Conservation (phyloP, 2,797 vertebrate species). For the Vireo griseus region DNA sequence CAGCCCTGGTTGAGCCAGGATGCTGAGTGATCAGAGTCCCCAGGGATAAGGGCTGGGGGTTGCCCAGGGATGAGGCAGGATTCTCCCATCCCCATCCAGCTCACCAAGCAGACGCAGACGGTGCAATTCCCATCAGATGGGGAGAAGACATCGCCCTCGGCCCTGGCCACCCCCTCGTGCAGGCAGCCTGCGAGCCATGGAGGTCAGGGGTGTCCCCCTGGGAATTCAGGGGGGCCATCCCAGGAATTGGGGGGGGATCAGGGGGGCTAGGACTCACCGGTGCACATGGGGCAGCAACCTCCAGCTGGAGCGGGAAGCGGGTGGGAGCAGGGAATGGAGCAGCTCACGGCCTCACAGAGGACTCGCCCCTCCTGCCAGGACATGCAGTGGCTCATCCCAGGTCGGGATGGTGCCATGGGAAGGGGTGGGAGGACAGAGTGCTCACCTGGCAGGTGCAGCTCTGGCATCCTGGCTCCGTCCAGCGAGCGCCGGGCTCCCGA, state of each 20-base stretch:
- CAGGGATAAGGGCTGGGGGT: background rate
- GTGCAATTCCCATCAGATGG: constrained; percentile 72
- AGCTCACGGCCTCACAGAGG: constrained; percentile 59
- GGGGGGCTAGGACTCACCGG: background rate
- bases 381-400: background rate
- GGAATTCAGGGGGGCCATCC: background rate
- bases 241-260: rapidly evolving
- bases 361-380: constrained; percentile 65
- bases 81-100: background rate
- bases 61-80: background rate
- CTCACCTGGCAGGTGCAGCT: constrained; percentile 32
- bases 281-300: constrained; percentile 70
- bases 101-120: constrained; percentile 78
- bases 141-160: constrained; percentile 76
- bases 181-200: constrained; percentile 69
- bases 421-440: rapidly evolving
- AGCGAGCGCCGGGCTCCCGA: constrained; percentile 30
- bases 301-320: constrained; percentile 42
- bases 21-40: background rate
- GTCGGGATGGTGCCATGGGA: rapidly evolving
- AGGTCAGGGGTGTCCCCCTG: rapidly evolving
- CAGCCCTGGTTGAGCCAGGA: rapidly evolving
- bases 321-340: constrained; percentile 71
- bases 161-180: constrained; percentile 62
- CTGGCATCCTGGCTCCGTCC: constrained; percentile 62